Percentiles rank a stretch among this genome's conserved stretches.
Conservation (phyloP, 2,888 invertebrate genomes). For the Crioceris asparagi region DNA sequence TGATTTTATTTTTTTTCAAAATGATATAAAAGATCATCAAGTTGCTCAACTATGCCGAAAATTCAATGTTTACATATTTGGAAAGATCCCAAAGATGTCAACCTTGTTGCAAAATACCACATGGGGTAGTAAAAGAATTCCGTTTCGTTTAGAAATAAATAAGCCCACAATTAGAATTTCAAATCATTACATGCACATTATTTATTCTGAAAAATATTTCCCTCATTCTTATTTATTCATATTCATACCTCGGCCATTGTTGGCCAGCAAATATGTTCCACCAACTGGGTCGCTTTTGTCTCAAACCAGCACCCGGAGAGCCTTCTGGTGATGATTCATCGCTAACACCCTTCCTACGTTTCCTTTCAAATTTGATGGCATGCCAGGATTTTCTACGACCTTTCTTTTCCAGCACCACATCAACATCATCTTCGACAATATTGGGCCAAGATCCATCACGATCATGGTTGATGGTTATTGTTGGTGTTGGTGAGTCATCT, state of each 20-base stretch:
- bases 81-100: too few species aligned
- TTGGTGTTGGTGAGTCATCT: slow-evolving; percentile 26
- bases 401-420: slow-evolving; percentile 32
- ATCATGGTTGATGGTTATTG: slow-evolving; percentile 25
- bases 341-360: slow-evolving; percentile 35
- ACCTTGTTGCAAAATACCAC: too few species aligned
- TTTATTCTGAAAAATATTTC: too few species aligned
- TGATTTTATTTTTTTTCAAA: too few species aligned
- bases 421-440: slow-evolving; percentile 27
- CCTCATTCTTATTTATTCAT: too few species aligned
- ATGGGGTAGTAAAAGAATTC: too few species aligned
- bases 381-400: slow-evolving; percentile 38
- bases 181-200: too few species aligned
- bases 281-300: slow-evolving; percentile 74
- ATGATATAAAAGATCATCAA: too few species aligned
- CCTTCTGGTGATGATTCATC: slow-evolving; percentile 21
- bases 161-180: too few species aligned
- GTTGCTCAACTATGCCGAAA: too few species aligned
- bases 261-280: slow-evolving; percentile 83
- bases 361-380: slow-evolving; percentile 38
- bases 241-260: slow-evolving; percentile 55
- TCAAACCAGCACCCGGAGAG: slow-evolving; percentile 22
- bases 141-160: too few species aligned
- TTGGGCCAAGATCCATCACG: slow-evolving; percentile 27
- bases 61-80: too few species aligned